Conservation (phyloP, 2,888 invertebrate species). For the Chirona hameri region DNA sequence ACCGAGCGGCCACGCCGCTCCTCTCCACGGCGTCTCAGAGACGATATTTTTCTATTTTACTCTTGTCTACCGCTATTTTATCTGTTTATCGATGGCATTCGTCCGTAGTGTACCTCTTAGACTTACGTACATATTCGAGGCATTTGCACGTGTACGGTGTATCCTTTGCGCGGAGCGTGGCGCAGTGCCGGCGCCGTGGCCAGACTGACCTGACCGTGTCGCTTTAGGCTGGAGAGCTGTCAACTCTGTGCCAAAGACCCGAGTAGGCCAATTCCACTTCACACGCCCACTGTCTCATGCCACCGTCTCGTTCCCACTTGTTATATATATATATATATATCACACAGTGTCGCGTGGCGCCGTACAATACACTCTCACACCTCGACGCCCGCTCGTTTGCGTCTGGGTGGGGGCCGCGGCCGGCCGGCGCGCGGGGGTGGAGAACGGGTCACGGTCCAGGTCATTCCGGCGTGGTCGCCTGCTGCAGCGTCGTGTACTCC, state of each 20-base stretch:
- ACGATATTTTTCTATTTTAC: not conserved
- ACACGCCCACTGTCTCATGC: not conserved
- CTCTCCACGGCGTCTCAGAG: not conserved
- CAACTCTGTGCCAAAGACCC: not conserved
- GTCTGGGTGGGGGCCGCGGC: no score
- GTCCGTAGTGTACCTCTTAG: not conserved
- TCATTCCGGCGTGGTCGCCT: slow-evolving; percentile 3
- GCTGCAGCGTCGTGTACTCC: slow-evolving; percentile 23
- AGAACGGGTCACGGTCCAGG: no score
- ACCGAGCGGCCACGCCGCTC: not conserved
- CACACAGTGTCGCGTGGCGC: not conserved
- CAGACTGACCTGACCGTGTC: no score
- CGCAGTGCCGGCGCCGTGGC: no score
- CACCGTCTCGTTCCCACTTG: not conserved
- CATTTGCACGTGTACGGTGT: not conserved
- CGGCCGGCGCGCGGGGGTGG: no score
- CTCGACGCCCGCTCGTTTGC: not conserved
- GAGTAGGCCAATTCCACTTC: not conserved
- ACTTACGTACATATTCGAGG: not conserved
- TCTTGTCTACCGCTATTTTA: not conserved
- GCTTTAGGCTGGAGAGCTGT: not conserved
- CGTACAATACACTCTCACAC: not conserved
- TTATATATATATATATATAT: not conserved
- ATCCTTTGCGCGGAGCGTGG: no score
- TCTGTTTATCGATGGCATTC: slow-evolving; percentile 2